Percentiles rank a stretch among this genome's conserved stretches.
Conservation (phyloP, 2,888 invertebrate species). For the Stramonita haemastoma region DNA sequence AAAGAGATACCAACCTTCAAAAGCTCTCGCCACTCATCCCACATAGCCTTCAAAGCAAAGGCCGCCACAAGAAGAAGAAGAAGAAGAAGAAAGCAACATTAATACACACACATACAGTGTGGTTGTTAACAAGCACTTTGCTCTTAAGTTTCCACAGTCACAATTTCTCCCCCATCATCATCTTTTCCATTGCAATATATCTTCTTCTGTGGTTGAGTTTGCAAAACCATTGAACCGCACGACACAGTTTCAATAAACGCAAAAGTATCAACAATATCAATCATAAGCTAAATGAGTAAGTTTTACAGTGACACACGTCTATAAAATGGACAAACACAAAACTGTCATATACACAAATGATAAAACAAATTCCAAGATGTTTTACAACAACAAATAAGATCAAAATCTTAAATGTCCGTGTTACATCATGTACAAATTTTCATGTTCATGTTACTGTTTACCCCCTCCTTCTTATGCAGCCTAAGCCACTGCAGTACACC, state of each 20-base stretch:
- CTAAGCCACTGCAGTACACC: no score
- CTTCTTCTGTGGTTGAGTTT: conserved; percentile 10
- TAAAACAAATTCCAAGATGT: neutral
- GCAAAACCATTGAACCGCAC: neutral
- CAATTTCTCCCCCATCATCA: neutral
- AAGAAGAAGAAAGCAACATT: neutral
- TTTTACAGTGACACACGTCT: no score
- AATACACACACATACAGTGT: conserved; percentile 9
- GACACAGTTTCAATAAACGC: neutral
- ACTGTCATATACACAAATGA: neutral
- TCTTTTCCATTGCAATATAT: neutral
- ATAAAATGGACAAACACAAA: neutral
- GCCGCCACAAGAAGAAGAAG: conserved; percentile 28
- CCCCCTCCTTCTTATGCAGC: no score
- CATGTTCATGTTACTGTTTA: no score
- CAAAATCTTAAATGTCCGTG: no score
- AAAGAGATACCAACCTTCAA: conserved; percentile 65
- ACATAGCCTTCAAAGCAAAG: conserved; percentile 56
- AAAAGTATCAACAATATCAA: neutral
- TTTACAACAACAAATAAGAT: no score
- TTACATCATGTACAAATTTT: no score
- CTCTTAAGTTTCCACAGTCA: neutral
- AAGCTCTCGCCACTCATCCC: conserved; percentile 67
- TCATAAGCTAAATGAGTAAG: no score
- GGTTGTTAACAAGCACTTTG: neutral